These are phyloP conservation scores for Drosophila longiperda DNA, from an alignment of 2,888 invertebrate species.

Conservation along the genomic window DNA sequence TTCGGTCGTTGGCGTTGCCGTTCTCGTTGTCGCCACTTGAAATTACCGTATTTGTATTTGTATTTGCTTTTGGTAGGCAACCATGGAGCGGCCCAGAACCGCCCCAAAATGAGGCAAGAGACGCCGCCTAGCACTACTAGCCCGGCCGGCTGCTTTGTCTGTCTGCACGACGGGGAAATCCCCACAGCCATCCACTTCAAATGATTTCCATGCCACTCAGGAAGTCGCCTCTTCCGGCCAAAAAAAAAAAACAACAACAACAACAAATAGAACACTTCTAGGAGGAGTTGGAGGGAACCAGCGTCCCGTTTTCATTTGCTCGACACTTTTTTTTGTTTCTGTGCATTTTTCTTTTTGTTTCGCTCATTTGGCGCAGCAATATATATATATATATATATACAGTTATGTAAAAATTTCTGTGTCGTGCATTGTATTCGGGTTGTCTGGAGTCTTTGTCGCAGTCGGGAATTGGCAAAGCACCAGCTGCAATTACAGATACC, in stretches of 20 bases:
- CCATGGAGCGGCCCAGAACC: constrained; percentile 29
- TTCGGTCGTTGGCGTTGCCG: constrained; percentile 56
- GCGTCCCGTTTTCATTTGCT: constrained; percentile 43
- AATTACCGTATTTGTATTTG: constrained; percentile 70
- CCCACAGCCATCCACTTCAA: constrained; percentile 50
- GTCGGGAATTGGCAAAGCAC: constrained; percentile 52
- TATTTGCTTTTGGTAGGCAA: constrained; percentile 61
- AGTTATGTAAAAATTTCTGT: constrained; percentile 16
- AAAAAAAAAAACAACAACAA: constrained; percentile 23
- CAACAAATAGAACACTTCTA: background rate
- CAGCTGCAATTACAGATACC: constrained; percentile 54
- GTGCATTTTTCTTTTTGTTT: constrained; percentile 49
- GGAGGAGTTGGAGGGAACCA: constrained; percentile 26
- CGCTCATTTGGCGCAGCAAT: constrained; percentile 52
- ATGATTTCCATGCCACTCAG: constrained; percentile 68
- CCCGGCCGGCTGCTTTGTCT: constrained; percentile 41
- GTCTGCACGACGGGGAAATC: constrained; percentile 35
- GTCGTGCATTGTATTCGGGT: constrained; percentile 44
- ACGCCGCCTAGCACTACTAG: constrained; percentile 33
- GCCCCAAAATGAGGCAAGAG: constrained; percentile 48
- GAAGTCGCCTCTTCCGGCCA: constrained; percentile 66
- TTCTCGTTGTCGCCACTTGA: constrained; percentile 54
- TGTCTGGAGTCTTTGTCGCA: constrained; percentile 63
- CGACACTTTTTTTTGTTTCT: constrained; percentile 45
- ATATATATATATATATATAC: constrained; percentile 21